Conservation (phyloP, 2,113 vertebrate genomes). For the Ceyx melanurus region DNA sequence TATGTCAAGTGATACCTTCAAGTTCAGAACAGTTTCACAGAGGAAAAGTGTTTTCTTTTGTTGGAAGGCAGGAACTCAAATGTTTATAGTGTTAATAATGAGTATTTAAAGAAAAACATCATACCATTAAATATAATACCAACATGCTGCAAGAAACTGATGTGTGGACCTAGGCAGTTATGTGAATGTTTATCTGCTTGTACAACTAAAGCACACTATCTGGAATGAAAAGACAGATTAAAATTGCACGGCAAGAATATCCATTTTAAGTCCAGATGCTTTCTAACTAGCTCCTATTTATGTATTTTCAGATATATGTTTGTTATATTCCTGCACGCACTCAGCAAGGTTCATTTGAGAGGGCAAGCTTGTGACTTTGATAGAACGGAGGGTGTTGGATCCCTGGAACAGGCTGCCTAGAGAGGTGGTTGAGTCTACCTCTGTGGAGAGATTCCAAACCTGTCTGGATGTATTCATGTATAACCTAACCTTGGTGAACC, state of each 20-base stretch:
- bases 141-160: neutral
- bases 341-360: neutral
- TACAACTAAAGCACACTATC: neutral
- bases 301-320: neutral
- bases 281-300: neutral
- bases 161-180: neutral
- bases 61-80: neutral
- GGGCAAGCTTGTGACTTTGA: neutral
- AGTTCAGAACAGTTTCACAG: neutral
- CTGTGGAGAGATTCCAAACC: too few relatives aligned
- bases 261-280: neutral
- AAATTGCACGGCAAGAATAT: neutral
- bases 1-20: neutral
- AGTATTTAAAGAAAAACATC: fast-evolving
- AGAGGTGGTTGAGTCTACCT: too few relatives aligned
- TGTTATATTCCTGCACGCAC: neutral
- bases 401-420: too few relatives aligned
- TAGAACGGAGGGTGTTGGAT: neutral
- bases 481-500: too few relatives aligned
- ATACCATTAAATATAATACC: fast-evolving
- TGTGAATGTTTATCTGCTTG: neutral
- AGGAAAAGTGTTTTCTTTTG: neutral
- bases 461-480: too few relatives aligned
- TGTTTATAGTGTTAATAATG: neutral
- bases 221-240: neutral